phyloP scores from a whole-genome alignment of 2,797 vertebrate species.

The Sebastes steindachneri region DNA sequence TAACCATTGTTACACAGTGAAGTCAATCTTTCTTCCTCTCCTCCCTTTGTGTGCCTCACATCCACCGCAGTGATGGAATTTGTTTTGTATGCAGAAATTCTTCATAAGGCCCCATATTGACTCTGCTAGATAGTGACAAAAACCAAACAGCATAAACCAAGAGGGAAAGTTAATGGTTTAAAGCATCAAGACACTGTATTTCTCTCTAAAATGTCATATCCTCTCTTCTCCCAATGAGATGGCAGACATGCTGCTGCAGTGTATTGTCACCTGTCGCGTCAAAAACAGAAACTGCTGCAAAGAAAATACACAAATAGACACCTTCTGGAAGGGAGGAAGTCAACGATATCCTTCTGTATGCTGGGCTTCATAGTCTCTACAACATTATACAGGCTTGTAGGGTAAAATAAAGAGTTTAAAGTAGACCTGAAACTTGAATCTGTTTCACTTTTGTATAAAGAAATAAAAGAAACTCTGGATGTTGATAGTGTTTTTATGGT shows the following conservation, averaged over 20 bases:
- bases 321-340: not conserved
- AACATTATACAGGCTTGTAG: not conserved
- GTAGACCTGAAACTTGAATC: not conserved
- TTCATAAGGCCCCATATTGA: constrained; percentile 36
- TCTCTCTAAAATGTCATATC: not conserved
- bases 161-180: constrained; percentile 19
- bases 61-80: not conserved
- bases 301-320: constrained; percentile 16
- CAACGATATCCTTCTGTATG: not conserved
- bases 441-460: not conserved
- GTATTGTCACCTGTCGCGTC: constrained; percentile 24
- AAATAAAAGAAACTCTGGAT: not conserved
- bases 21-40: not conserved
- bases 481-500: not conserved
- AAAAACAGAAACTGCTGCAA: constrained; percentile 7
- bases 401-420: not conserved
- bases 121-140: constrained; percentile 23
- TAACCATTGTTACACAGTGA: constrained; percentile 43
- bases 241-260: not conserved
- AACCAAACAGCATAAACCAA: not conserved
- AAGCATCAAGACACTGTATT: not conserved
- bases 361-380: not conserved
- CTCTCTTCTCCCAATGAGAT: not conserved
- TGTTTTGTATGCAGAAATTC: constrained; percentile 48
- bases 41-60: constrained; percentile 20